Base-by-base conservation (phyloP, 1,140 invertebrate species). In the Melanaphis sacchari region DNA sequence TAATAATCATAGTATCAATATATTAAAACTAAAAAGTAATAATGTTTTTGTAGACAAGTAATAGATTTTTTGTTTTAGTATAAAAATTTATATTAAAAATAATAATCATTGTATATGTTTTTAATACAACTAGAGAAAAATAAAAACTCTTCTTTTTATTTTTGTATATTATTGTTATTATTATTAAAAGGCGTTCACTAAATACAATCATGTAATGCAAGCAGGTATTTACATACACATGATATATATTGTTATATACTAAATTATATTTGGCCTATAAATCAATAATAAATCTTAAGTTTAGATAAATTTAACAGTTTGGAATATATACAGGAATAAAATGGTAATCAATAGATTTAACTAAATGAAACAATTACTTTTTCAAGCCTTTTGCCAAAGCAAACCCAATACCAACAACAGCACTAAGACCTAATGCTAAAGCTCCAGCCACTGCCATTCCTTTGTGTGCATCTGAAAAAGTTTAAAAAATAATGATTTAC, bases 391-490 rank as follows among this genome's bases (percentile, higher is more conserved):
- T 97, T 84, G 97, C 96, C 93, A 98, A 95, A 36, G 97, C 97
- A 46, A 98, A 96, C 89, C 97, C 98, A 2, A 98, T 96, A 31
- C 97, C 97, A 43, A 98, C 96, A 40, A 98, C 95, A 93, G 97
- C 97, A 40, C 98, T 98, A 59, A 98, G 94, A 36, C 97, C 98
- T 76, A 98, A 95, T 59, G 98, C 96, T 18, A 97, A 97, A 89
- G 98, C 98, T 92, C 98, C 97, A 81, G 97, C 97, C 59, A 98
- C 96, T 11, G 98, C 98, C 95, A 98, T 98, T n/a, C 98, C 98
- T 93, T 97, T 96, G 43, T 98, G 95, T 21, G 98, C 98, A 94
- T 99, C 98, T 97, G 95, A 22, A 96, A 96, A 95, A 94, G 94
- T 49, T 88, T 36, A 9, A 36, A 87, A 88, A 88, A 36, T 36